These are phyloP conservation scores for Hystrix brachyura DNA, from an alignment of 2,113 vertebrate genomes.

Conservation along the genomic window DNA sequence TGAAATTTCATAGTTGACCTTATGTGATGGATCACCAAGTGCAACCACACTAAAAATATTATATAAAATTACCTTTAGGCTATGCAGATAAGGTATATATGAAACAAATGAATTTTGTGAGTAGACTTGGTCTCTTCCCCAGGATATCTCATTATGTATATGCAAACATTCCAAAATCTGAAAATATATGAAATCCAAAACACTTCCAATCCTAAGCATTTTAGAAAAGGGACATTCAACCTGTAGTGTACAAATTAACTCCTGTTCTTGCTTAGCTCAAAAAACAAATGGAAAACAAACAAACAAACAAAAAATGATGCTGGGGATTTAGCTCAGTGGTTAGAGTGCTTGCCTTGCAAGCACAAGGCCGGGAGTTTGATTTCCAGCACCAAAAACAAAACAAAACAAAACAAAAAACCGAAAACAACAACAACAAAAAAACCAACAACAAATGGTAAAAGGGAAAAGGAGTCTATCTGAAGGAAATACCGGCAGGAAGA, in stretches of 20 bases:
- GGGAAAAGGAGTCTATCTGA: neutral
- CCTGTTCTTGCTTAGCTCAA: conserved; percentile 8
- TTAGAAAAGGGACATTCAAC: neutral
- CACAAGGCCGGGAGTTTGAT: too few relatives aligned
- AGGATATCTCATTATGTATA: neutral
- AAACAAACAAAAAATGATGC: too few relatives aligned
- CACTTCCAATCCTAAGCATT: neutral
- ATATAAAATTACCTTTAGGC: neutral
- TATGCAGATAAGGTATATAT: neutral
- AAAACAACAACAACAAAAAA: too few relatives aligned
- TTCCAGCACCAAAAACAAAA: too few relatives aligned
- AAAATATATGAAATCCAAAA: neutral
- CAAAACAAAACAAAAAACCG: too few relatives aligned
- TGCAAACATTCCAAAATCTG: neutral
- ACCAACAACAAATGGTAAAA: neutral
- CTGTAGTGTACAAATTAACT: conserved; percentile 14
- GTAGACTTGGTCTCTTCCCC: neutral
- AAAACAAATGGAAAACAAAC: conserved; percentile 18
- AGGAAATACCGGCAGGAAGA: neutral
- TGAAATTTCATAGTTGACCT: neutral
- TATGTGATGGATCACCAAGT: neutral
- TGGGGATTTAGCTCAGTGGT: too few relatives aligned
- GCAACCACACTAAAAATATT: neutral
- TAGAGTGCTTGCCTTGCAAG: too few relatives aligned
- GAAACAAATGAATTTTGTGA: neutral